phyloP scores from a whole-genome alignment of 2,797 vertebrate genomes.

The Phyllotis vaccarum region DNA sequence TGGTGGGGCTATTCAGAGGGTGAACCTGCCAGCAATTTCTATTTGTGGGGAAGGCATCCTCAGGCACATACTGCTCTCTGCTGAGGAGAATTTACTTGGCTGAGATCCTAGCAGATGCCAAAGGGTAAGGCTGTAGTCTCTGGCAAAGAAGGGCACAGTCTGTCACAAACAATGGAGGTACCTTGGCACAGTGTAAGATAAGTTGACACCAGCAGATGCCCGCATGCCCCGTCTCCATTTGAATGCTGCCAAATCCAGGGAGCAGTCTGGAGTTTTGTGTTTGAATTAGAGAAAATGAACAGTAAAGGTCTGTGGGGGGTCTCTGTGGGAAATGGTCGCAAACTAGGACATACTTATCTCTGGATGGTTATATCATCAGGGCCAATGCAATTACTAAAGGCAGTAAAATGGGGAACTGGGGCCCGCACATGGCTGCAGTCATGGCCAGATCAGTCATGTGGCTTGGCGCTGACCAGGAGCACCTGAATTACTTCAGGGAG shows the following conservation, averaged over 20 bases:
- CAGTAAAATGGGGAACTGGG: background rate
- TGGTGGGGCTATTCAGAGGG: fast-evolving
- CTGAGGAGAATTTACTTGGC: background rate
- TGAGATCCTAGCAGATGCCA: background rate
- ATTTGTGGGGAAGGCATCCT: constrained; percentile 47
- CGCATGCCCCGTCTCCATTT: background rate
- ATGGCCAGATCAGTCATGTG: background rate
- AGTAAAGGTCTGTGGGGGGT: background rate
- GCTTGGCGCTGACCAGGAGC: background rate
- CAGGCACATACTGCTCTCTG: background rate
- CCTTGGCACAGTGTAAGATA: constrained; percentile 10
- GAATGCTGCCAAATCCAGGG: constrained; percentile 61
- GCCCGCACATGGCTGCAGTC: background rate
- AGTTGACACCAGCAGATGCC: constrained; percentile 40
- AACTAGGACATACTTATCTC: background rate
- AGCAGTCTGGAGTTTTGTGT: constrained; percentile 43
- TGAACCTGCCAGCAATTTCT: constrained; percentile 7
- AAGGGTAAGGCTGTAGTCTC: background rate
- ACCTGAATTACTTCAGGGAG: background rate
- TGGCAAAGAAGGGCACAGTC: constrained; percentile 56
- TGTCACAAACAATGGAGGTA: background rate
- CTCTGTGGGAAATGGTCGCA: background rate
- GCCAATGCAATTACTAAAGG: background rate
- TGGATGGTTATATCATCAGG: background rate
- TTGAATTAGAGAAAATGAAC: constrained; percentile 51